Conservation (phyloP, 2,888 invertebrate genomes). For the Acanthosoma haemorrhoidale region DNA sequence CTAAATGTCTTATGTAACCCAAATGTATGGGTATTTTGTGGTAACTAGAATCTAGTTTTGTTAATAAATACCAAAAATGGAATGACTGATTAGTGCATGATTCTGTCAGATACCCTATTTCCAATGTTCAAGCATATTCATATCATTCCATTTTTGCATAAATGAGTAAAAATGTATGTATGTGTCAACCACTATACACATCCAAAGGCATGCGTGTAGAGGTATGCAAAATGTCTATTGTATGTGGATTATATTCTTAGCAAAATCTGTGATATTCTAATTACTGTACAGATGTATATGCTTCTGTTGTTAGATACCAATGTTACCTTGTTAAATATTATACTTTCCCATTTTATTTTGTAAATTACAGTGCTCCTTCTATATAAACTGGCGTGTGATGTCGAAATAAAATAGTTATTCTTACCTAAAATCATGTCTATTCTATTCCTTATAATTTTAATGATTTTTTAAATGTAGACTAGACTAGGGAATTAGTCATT, state of each 20-base stretch:
- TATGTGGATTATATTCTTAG: conserved; percentile 36
- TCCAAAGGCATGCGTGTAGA: conserved; percentile 5
- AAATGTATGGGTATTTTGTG: conserved; percentile 22
- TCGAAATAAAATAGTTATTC: conserved; percentile 31
- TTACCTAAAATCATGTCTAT: conserved; percentile 23
- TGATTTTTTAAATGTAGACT: no score
- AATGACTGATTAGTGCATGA: conserved; percentile 11
- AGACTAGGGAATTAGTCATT: no score
- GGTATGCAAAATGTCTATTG: conserved; percentile 9
- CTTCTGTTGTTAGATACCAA: conserved; percentile 30
- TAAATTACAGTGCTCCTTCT: conserved; percentile 27
- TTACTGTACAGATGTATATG: conserved; percentile 32
- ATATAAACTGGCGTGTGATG: conserved; percentile 28
- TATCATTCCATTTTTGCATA: conserved; percentile 35
- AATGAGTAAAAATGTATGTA: conserved; percentile 13
- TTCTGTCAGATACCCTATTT: not conserved
- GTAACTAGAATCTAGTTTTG: conserved; percentile 26
- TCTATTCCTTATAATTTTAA: no score
- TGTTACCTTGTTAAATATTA: conserved; percentile 28
- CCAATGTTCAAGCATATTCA: not conserved
- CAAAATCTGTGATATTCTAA: conserved; percentile 39
- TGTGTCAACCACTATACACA: not conserved
- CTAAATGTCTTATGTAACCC: not conserved
- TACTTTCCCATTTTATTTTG: conserved; percentile 24
- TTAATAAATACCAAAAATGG: conserved; percentile 23